Base-by-base conservation (phyloP, 2,797 vertebrate species). In the Chromis chromis region DNA sequence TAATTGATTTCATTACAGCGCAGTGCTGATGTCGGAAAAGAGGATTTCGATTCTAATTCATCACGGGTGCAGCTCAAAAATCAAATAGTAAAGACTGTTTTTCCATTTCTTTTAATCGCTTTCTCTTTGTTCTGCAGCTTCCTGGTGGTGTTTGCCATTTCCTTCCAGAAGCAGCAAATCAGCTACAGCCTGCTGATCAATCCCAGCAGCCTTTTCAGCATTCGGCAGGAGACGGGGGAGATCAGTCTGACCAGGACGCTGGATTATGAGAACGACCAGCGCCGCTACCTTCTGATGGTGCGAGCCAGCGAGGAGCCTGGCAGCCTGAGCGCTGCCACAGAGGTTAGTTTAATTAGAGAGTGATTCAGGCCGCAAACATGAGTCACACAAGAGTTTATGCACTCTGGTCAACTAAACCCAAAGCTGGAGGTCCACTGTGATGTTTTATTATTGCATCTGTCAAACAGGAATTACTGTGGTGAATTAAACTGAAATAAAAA, bases 141-240 rank as follows among this genome's bases (percentile, higher is more conserved):
- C 90, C 85, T 97, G 83, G 93, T 89, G 25, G 94, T 96, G 55
- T 85, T 85, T 31, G 96, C 96, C 27, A 62, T 96, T 70, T 97
- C 96, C 44, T 96, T 96, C 85, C 97, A 97, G 83, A 96, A 95
- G 81, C 94, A 95, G 72, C 90, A 94, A 19, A 87, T 97, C 90
- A 94, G 85, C 87, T 98, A 96, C 91, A 96, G 93, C 89, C 93
- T 97, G 59, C 79, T 96, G 57, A 96, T 94, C 89, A 97, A 98
- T 87, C 96, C 96, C 71, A 94, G 94, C 58, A 96, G 94, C 79
- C 93, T 97, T 1, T 97, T 97, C 89, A 93, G 83, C 79, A 94
- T 97, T 77, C 91, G 86, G 63, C 76, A 62, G 67, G 90, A 93
- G 66, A 94, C 94, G 0, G 97, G 97, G n/a, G 95, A 94, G 79